Base-by-base conservation (phyloP, 1,140 invertebrate genomes). In the Brachionus manjavacas region DNA sequence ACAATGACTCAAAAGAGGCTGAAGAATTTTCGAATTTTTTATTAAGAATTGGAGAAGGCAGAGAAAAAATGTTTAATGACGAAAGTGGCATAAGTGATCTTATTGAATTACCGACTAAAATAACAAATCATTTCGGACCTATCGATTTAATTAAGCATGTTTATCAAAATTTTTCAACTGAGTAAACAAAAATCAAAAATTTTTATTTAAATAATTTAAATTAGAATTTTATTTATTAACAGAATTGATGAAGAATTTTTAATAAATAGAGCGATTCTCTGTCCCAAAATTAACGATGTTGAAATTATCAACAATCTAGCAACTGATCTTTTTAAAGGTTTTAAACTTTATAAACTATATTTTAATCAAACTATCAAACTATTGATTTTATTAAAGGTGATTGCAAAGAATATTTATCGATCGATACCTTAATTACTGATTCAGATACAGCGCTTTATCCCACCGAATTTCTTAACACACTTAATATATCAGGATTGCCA, bases 361-460 rank as follows among this genome's bases (percentile, higher is more conserved):
- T n/a, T 68, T 68, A 68, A 68, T 68, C 64, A 25, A 68, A 31
- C 28, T 31, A 31, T 31, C 28, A 4, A 31, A 31, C 4, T 68
- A n/a, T 31, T 28, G 11, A 31, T 68, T 68, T 12, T 68, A 31
- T 35, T 68, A 68, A 25, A 68, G 64, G 64, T 68, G 64, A 68
- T 31, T 68, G n/a, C 28, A 68, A 68, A n/a, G 64, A 68, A 68
- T 68, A 31, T 68, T 68, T 68, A 68, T 68, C 64, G 64, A 68
- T 68, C 31, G 64, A 68, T 68, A 28, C 64, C 14, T 31, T 68
- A 68, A 68, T 68, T 68, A 68, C 23, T 68, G 64, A 68, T 68
- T 68, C n/a, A 68, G 64, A 68, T 68, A 68, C 64, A 31, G 64
- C 64, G 28, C 64, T 68, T 35, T 68, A 68, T 31, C 20, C 64